A percentile compares a stretch with the other conserved stretches of the same genome.
Conservation (phyloP, 2,888 invertebrate genomes). For the Pristionchus mayeri region DNA sequence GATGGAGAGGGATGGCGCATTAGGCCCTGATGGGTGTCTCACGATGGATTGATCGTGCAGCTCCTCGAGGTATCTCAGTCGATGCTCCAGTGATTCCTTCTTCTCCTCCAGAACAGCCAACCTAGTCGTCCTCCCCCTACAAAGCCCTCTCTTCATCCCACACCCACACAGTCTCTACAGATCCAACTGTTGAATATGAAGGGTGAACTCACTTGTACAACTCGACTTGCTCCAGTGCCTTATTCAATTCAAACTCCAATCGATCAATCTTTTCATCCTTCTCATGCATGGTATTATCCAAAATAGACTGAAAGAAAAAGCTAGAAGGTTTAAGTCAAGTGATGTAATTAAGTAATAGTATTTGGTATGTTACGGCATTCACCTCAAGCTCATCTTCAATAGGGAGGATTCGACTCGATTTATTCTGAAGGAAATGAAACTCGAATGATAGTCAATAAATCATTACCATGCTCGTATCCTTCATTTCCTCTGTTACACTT, state of each 20-base stretch:
- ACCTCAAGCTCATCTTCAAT: not conserved
- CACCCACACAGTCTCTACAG: no score
- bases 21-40: no score
- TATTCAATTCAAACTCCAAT: constrained; percentile 24
- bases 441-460: not conserved
- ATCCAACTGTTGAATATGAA: not conserved
- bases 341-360: not conserved
- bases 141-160: no score
- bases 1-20: not conserved
- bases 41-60: not conserved
- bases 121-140: not conserved
- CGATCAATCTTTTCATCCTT: constrained; percentile 17
- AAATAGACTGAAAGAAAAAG: no score
- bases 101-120: not conserved
- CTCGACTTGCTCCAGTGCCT: not conserved
- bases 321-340: not conserved
- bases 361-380: no score
- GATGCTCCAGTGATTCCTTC: constrained; percentile 8
- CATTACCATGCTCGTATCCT: not conserved
- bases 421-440: not conserved
- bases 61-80: not conserved
- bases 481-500: not conserved
- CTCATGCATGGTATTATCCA: not conserved
- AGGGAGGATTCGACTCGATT: not conserved
- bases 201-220: constrained; percentile 7